phyloP scores from a whole-genome alignment of 2,113 vertebrate species.

The Nothobranchius furzeri region DNA sequence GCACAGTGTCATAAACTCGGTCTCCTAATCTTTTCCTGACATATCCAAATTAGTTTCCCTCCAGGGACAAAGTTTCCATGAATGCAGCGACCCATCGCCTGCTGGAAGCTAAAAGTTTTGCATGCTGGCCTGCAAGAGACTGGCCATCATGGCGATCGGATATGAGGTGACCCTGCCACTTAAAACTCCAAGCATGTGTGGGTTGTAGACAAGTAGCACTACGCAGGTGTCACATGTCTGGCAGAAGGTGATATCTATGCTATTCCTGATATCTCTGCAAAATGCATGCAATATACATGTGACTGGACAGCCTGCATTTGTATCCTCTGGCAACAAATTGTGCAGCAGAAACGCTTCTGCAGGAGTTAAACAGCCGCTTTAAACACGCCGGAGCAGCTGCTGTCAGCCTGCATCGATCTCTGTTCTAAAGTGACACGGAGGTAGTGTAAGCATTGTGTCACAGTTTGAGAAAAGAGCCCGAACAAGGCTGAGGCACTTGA shows the following conservation, averaged over 20 bases:
- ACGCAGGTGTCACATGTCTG: slow-evolving; percentile 54
- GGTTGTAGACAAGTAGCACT: slow-evolving; percentile 47
- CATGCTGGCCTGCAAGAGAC: slow-evolving; percentile 34
- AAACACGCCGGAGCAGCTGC: slow-evolving; percentile 9
- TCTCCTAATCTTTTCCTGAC: background rate
- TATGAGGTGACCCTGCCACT: slow-evolving; percentile 52
- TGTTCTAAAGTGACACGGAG: background rate
- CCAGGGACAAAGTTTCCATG: slow-evolving; percentile 1
- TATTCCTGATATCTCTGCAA: slow-evolving; percentile 49
- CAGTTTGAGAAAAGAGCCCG: background rate
- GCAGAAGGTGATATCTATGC: slow-evolving; percentile 44
- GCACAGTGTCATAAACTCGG: slow-evolving; percentile 19
- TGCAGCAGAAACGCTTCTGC: background rate
- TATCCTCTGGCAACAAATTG: slow-evolving; percentile 1
- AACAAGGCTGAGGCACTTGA: slow-evolving; percentile 1
- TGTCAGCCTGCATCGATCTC: slow-evolving; percentile 15
- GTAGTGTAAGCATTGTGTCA: slow-evolving; percentile 4
- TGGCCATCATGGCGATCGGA: slow-evolving; percentile 40
- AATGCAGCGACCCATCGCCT: background rate
- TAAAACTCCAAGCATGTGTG: slow-evolving; percentile 57
- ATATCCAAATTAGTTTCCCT: slow-evolving; percentile 5
- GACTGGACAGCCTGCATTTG: slow-evolving; percentile 12
- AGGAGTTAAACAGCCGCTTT: slow-evolving; percentile 9
- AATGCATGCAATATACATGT: slow-evolving; percentile 17
- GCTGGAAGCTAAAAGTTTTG: slow-evolving; percentile 41